phyloP scores from a whole-genome alignment of 2,113 vertebrate species.

The Paradisaea rubra region DNA sequence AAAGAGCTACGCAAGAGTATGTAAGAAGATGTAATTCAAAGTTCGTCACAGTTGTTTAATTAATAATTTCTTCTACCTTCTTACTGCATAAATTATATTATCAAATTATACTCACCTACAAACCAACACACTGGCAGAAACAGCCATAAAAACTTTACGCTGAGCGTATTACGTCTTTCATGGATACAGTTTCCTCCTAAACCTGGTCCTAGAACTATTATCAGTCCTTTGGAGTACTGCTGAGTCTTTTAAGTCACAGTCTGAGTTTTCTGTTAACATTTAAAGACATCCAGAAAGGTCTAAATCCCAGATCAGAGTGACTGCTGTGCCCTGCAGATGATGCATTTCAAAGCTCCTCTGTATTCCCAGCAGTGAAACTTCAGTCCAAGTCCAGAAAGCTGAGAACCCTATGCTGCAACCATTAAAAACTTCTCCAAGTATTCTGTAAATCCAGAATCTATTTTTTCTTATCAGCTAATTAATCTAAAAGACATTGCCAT shows the following conservation, averaged over 20 bases:
- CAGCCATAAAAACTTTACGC: background rate
- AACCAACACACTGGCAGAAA: background rate
- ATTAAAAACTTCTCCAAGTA: background rate
- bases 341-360: background rate
- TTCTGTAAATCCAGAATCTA: background rate
- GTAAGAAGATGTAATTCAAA: background rate
- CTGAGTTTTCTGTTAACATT: background rate
- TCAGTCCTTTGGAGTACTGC: background rate
- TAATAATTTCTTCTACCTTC: background rate
- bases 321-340: background rate
- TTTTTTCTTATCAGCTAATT: background rate
- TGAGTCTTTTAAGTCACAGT: background rate
- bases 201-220: background rate
- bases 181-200: background rate
- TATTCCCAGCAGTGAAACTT: background rate
- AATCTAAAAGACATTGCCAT: background rate
- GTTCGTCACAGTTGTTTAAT: background rate
- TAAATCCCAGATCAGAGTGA: background rate
- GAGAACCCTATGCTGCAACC: background rate
- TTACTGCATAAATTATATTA: background rate
- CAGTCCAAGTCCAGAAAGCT: background rate
- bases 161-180: background rate
- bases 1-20: background rate
- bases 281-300: background rate
- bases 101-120: background rate